Evolutionary conservation across 2,797 vertebrate species (phyloP), one percentile per base, ranked within the genome.

Genomic region (Fratercula arctica): DNA sequence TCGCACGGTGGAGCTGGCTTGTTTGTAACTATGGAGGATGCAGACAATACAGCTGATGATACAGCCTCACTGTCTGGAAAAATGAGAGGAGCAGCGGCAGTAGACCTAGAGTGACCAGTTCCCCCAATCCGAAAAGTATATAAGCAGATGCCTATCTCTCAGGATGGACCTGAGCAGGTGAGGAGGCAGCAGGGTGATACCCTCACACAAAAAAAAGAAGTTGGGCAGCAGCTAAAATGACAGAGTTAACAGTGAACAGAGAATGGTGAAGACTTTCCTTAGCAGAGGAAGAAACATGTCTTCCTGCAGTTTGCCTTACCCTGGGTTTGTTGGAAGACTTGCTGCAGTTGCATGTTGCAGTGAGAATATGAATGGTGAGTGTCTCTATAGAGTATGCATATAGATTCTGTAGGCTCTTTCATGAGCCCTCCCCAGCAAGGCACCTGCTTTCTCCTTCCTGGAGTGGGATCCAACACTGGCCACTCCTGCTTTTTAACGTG

Each of bases 291-390:
- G 24, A 57, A 72, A 18, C 1, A 1, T 16, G 3, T 83, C 41
- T 70, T 66, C 31, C 56, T n/a, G 63, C 89, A 68, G 18, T 28
- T 66, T 72, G 37, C 19, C 16, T 68, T 33, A 56, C 50, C 5
- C 25, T 56, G 43, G 29, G 2, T 16, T 24, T 45, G 3, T 14
- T 41, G 82, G 67, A 85, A 39, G 23, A 72, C 54, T 82, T 85
- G 23, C n/a, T 0, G 0, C 26, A 50, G 24, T 17, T 82, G 57
- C 39, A 20, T 7, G 6, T 25, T 67, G 33, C 26, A 77, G 43
- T 14, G 24, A 53, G 23, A 84, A 16, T 50, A 53, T 45, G 33
- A 81, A 67, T 4, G 8, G 29, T 20, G 17, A 59, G 6, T 37
- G 21, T 56, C 63, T 77, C 73, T 83, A 13, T 4, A n/a, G 18